Conservation (phyloP, 2,113 vertebrate genomes). For the Argyrosomus japonicus region DNA sequence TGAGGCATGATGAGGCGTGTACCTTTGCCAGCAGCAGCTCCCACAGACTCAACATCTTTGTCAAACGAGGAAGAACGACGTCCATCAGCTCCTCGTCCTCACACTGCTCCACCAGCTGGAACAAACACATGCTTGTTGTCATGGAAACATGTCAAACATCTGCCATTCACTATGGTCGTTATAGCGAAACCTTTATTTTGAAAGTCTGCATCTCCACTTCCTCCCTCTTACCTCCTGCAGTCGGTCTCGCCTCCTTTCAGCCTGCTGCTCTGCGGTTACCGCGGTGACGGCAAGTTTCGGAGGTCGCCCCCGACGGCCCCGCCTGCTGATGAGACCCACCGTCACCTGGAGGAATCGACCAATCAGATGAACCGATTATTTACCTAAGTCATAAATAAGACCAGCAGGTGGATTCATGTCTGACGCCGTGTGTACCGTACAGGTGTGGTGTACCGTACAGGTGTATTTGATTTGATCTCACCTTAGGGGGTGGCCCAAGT, state of each 20-base stretch:
- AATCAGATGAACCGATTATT: not conserved
- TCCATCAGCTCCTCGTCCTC: constrained; percentile 92
- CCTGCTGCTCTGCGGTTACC: constrained; percentile 77
- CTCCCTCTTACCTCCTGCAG: constrained; percentile 87
- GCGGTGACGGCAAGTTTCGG: constrained; percentile 68
- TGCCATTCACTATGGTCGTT: not conserved
- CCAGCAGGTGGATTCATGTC: not conserved
- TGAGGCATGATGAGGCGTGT: constrained; percentile 10
- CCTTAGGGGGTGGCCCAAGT: constrained; percentile 77
- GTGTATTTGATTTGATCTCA: constrained; percentile 17
- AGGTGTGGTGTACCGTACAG: not conserved
- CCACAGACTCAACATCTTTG: constrained; percentile 89
- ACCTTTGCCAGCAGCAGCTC: constrained; percentile 96
- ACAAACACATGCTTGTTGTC: not conserved
- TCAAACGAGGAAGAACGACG: constrained; percentile 89
- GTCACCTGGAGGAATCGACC: constrained; percentile 43
- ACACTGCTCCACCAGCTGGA: constrained; percentile 89
- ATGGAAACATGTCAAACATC: constrained; percentile 5
- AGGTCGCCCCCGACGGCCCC: constrained; percentile 74
- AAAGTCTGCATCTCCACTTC: not conserved
- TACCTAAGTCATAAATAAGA: not conserved
- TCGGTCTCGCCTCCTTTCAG: constrained; percentile 82
- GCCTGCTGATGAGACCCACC: constrained; percentile 43
- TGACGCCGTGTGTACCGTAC: not conserved
- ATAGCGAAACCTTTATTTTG: not conserved